Evolutionary conservation across 2,113 vertebrate species (phyloP).

Genomic region (Embiotoca jacksoni): DNA sequence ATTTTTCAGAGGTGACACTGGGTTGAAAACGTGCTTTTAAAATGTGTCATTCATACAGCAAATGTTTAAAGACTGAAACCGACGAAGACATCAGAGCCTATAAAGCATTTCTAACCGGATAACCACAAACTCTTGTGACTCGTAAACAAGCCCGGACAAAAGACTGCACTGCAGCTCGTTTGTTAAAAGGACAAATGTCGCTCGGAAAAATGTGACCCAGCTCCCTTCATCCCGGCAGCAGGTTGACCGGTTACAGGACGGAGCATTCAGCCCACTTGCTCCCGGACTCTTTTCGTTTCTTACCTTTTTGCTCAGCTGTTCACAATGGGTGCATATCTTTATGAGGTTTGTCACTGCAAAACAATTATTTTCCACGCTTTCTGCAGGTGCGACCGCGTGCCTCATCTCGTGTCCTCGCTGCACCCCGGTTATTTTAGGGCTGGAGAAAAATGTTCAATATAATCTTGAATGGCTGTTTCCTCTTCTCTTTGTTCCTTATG

Average conservation of each 20-base stretch:
- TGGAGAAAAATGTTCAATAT: slow-evolving; percentile 16
- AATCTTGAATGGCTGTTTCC: slow-evolving; percentile 46
- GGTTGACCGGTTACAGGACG: background rate
- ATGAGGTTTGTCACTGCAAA: slow-evolving; percentile 77
- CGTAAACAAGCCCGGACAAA: slow-evolving; percentile 80
- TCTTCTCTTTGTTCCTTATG: slow-evolving; percentile 79
- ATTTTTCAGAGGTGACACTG: slow-evolving; percentile 29
- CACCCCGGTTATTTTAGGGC: slow-evolving; percentile 23
- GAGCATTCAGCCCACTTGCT: background rate
- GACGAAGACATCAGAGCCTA: background rate
- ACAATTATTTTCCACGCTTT: slow-evolving; percentile 78
- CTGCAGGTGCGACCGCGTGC: slow-evolving; percentile 78
- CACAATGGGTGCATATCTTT: slow-evolving; percentile 85
- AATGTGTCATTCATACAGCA: background rate
- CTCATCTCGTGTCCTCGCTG: slow-evolving; percentile 79
- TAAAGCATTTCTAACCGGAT: background rate
- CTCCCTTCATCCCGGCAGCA: fast-evolving
- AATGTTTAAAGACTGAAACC: background rate
- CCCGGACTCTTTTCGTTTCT: slow-evolving; percentile 20
- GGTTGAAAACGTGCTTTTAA: background rate
- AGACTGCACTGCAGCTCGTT: slow-evolving; percentile 77
- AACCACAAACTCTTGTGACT: slow-evolving; percentile 34
- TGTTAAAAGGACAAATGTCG: slow-evolving; percentile 21
- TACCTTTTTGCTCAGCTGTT: slow-evolving; percentile 85
- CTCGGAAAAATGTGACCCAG: background rate